These are phyloP conservation scores for Lasioglossum figueresi DNA, from an alignment of 2,888 invertebrate species.

Conservation along the genomic window DNA sequence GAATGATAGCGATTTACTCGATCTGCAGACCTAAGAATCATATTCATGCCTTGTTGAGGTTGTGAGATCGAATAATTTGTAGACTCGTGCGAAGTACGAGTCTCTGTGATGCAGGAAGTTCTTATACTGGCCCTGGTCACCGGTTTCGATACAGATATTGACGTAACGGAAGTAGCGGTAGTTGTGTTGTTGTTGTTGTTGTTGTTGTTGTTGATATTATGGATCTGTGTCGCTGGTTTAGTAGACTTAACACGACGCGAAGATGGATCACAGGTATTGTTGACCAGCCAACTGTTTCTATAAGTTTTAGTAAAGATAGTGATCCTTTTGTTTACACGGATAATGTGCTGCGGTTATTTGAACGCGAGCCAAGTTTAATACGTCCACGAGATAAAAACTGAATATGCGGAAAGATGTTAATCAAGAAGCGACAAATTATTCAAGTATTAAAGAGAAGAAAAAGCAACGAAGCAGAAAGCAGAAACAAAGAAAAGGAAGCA, in stretches of 20 bases:
- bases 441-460: background rate
- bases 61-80: slow-evolving; percentile 74
- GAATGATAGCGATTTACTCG: slow-evolving; percentile 80
- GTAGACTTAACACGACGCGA: slow-evolving; percentile 78
- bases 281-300: slow-evolving; percentile 79
- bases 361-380: slow-evolving; percentile 18
- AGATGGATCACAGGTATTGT: slow-evolving; percentile 77
- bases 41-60: slow-evolving; percentile 77
- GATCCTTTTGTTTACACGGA: slow-evolving; percentile 33
- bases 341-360: slow-evolving; percentile 35
- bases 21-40: slow-evolving; percentile 81
- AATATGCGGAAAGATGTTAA: background rate
- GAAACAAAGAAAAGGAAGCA: background rate
- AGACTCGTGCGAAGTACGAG: slow-evolving; percentile 73
- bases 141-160: slow-evolving; percentile 75
- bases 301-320: slow-evolving; percentile 66
- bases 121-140: slow-evolving; percentile 79
- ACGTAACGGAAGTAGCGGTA: slow-evolving; percentile 68
- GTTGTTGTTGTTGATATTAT: slow-evolving; percentile 67
- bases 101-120: slow-evolving; percentile 72
- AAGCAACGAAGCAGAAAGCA: slow-evolving; percentile 8
- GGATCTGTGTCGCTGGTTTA: slow-evolving; percentile 76
- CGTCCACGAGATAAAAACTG: background rate
- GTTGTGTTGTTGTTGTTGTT: slow-evolving; percentile 62
- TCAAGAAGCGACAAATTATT: background rate